phyloP scores from a whole-genome alignment of 2,888 invertebrate species.

The Hypercompe scribonia region DNA sequence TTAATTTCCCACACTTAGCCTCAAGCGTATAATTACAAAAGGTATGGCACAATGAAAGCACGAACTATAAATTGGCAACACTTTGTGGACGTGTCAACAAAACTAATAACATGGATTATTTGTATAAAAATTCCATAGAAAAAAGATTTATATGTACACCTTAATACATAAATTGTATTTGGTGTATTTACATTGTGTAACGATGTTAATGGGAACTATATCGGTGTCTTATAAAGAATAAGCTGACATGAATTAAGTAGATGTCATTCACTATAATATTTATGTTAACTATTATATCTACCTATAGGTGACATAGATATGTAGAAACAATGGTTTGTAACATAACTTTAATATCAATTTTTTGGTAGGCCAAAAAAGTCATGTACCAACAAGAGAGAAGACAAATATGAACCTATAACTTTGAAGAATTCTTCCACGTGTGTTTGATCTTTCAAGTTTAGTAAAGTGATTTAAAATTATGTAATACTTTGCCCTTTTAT shows the following conservation, averaged over 20 bases:
- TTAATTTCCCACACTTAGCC: slow-evolving; percentile 82
- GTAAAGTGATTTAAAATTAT: background rate
- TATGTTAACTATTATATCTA: background rate
- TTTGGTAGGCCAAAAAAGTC: background rate
- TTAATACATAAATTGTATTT: slow-evolving; percentile 35
- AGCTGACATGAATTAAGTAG: background rate
- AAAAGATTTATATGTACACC: slow-evolving; percentile 48
- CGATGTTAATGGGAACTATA: slow-evolving; percentile 39
- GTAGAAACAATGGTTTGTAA: background rate
- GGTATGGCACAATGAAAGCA: slow-evolving; percentile 59
- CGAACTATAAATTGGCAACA: slow-evolving; percentile 71
- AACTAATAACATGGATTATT: slow-evolving; percentile 73
- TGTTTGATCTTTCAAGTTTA: background rate
- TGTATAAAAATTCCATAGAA: slow-evolving; percentile 46
- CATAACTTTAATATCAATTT: background rate
- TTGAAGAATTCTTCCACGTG: background rate
- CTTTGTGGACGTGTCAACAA: slow-evolving; percentile 74
- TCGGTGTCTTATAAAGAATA: slow-evolving; percentile 28
- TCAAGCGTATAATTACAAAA: slow-evolving; percentile 67
- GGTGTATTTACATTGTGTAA: slow-evolving; percentile 50
- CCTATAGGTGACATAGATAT: background rate
- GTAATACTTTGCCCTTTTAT: background rate
- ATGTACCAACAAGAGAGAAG: background rate
- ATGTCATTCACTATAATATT: background rate
- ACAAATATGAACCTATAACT: background rate